Conservation (phyloP, 2,113 vertebrate genomes). For the Hippocampus zosterae region DNA sequence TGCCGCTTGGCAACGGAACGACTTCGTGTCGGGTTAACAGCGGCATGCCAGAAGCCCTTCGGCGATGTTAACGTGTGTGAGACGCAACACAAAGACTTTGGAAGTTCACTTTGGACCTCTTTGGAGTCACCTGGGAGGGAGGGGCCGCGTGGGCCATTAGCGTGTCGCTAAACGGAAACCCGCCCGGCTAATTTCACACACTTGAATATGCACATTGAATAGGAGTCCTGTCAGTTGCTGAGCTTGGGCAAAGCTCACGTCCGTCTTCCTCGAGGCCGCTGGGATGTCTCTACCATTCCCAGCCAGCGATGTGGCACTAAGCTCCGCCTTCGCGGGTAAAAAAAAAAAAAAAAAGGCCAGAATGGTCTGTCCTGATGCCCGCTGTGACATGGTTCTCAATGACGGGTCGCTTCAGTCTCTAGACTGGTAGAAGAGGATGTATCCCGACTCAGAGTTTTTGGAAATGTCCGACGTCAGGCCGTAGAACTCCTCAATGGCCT, state of each 20-base stretch:
- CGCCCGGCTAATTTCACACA: slow-evolving; percentile 13
- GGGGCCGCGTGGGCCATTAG: background rate
- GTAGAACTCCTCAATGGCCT: slow-evolving; percentile 93
- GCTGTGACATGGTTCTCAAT: slow-evolving; percentile 44
- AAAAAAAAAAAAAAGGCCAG: slow-evolving; percentile 39
- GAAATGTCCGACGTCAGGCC: slow-evolving; percentile 91
- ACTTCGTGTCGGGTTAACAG: slow-evolving; percentile 19
- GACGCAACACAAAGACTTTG: background rate
- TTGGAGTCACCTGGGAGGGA: background rate
- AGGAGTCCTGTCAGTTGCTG: slow-evolving; percentile 1
- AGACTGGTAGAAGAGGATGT: slow-evolving; percentile 93
- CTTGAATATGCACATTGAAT: background rate
- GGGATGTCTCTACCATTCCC: slow-evolving; percentile 9
- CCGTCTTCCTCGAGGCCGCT: slow-evolving; percentile 13
- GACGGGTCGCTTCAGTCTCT: slow-evolving; percentile 76
- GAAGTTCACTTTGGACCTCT: background rate
- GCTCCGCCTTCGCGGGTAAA: slow-evolving; percentile 40
- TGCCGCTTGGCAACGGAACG: background rate
- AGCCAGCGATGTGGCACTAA: slow-evolving; percentile 41
- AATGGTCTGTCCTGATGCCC: slow-evolving; percentile 44
- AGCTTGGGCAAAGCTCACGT: background rate
- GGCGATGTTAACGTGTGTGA: too few relatives aligned
- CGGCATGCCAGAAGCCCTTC: too few relatives aligned
- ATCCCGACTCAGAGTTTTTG: slow-evolving; percentile 91
- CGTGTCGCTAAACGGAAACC: background rate